Base-by-base conservation (phyloP, 2,797 vertebrate genomes). In the Chromis chromis region DNA sequence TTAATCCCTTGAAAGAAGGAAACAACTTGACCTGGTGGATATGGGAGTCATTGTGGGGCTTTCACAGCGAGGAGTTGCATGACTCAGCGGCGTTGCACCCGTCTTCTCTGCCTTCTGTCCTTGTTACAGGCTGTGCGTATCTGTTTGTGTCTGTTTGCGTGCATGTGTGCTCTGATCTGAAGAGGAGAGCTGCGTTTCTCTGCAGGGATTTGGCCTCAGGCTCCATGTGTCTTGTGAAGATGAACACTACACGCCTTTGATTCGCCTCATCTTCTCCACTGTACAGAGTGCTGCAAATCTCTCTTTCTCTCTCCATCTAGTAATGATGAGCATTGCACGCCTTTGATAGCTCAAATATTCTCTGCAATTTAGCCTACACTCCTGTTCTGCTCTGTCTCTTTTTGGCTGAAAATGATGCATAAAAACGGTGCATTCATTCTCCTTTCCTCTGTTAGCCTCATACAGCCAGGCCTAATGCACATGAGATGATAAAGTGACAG, bases 201-300 rank as follows among this genome's bases (percentile, higher is more conserved):
- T 85, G 78, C 84, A 86, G 91, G 87, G 86, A 83, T 90, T 87
- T 91, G 80, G 79, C 85, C 86, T 61, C 49, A 3, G 78, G 84
- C 86, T 86, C 44, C 76, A 24, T 76, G 68, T 82, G 86, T 76
- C 76, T 60, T 39, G 61, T 79, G 75, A 79, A 84, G 79, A 88
- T 73, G 84, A 86, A 83, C 81, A 63, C 67, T 31, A 48, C 82
- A 73, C 0, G 61, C 62, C 83, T 87, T 88, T 89, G 89, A 85
- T 89, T 86, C 79, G 52, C 59, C 49, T 81, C 70, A 19, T 74
- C 70, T 78, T 65, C 68, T 72, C 61, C 55, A 19, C 62, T 25
- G 3, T 53, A 52, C 64, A 61, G 69, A 21, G 52, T 61, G 39
- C 71, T 69, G 69, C 53, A 66, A 21, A 44, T 68, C 53, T 76